Evolutionary conservation across 2,888 invertebrate species (phyloP), one percentile per base, ranked within the genome.

Genomic region (Phania funesta): DNA sequence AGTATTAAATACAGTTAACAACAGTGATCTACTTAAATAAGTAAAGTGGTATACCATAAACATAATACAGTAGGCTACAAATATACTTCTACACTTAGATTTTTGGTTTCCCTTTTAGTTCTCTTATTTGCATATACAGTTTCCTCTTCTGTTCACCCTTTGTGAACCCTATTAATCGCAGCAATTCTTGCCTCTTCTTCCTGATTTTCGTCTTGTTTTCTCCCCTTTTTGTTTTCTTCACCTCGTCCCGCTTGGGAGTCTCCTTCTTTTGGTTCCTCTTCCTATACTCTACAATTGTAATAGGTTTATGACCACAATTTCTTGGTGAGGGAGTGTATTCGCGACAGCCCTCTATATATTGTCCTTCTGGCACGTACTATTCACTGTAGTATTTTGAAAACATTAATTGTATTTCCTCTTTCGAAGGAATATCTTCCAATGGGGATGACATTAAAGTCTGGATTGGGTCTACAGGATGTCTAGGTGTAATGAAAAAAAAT

Each of bases 121-220:
- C n/a, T 41, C 16, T 41, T 41, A 41, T 41, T 41, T 48, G 48
- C n/a, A 48, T 48, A 22, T 48, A 48, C 48, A 48, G 48, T 20
- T 44, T 11, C 41, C 16, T 13, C 41, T 44, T 44, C 5, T 6
- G 16, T 11, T 44, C 41, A 11, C 41, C 8, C 16, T 44, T 44
- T 44, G 41, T 3, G 6, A 44, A 44, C 6, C 41, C 41, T 44
- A 44, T 44, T 44, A 44, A 44, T 11, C 41, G 41, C 41, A 44
- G n/a, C 41, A 44, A 44, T 44, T 9, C 16, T 44, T 44, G 41
- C 41, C 41, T n/a, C 41, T 16, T 16, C 9, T 44, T 44, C 16
- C n/a, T 44, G 32, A 32, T 32, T 32, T 32, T 7, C 32, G 7
- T 7, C 32, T 32, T 32, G 7, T 3, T 5, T 32, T 9, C 32